phyloP scores from a whole-genome alignment of 2,888 invertebrate species.

The Chalcis sispes region DNA sequence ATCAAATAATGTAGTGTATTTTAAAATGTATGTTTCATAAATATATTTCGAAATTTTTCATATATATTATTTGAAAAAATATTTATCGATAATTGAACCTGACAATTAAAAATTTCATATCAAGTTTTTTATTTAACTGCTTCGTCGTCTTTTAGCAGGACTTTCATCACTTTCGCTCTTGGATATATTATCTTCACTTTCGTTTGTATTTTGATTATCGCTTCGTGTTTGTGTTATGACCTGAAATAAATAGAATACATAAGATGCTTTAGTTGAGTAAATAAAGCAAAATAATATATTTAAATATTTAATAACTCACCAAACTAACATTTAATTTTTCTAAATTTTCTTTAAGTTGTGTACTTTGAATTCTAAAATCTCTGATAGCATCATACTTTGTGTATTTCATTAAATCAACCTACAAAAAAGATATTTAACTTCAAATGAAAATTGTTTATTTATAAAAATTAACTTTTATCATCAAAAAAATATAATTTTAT shows the following conservation, averaged over 20 bases:
- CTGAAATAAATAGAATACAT: conserved; percentile 28
- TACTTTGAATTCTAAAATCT: conserved; percentile 81
- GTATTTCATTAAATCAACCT: conserved; percentile 76
- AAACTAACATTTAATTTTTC: conserved; percentile 72
- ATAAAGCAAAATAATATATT: background rate
- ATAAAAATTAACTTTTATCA: background rate
- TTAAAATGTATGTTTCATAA: no score
- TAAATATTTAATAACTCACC: conserved; percentile 61
- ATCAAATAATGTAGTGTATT: no score
- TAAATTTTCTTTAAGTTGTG: conserved; percentile 78
- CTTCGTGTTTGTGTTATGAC: conserved; percentile 36
- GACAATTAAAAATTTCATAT: no score
- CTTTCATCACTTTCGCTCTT: conserved; percentile 33
- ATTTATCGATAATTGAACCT: no score
- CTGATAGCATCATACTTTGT: conserved; percentile 81
- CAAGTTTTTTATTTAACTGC: no score
- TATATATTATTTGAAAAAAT: no score
- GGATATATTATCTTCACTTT: conserved; percentile 29
- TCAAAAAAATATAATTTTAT: conserved; percentile 3
- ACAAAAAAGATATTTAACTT: conserved; percentile 31
- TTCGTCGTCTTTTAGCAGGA: conserved; percentile 42
- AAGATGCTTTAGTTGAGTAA: background rate
- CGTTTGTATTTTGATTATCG: background rate
- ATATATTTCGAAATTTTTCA: no score
- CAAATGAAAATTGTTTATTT: no score